Evolutionary conservation across 2,888 invertebrate genomes (phyloP).

Genomic region (Thalpophila matura): DNA sequence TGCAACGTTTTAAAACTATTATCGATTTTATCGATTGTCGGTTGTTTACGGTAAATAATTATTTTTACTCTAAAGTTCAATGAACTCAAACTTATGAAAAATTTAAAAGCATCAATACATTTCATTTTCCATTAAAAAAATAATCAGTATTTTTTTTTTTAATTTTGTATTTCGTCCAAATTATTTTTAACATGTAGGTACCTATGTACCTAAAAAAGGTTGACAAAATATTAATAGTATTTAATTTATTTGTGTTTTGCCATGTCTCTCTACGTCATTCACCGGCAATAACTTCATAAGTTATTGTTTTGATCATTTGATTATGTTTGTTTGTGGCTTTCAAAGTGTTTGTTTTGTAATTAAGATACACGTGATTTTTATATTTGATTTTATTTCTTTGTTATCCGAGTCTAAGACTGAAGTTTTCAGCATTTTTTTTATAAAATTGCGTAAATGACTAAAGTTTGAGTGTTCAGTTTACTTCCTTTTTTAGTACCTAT

Average conservation of each 20-base stretch:
- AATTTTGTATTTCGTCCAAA: no score
- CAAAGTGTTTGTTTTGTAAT: background rate
- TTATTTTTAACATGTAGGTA: no score
- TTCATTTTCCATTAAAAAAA: no score
- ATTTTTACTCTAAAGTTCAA: constrained; percentile 27
- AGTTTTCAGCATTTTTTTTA: background rate
- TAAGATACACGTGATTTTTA: background rate
- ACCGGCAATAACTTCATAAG: background rate
- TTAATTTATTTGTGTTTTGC: constrained; percentile 7
- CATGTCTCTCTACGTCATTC: background rate
- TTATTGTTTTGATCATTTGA: constrained; percentile 47
- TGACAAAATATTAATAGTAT: background rate
- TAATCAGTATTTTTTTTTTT: no score
- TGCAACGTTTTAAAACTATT: constrained; percentile 12
- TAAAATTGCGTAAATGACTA: constrained; percentile 26
- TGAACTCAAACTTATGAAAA: background rate
- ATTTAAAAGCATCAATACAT: no score
- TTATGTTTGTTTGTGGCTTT: background rate
- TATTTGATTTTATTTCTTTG: background rate
- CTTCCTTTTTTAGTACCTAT: no score
- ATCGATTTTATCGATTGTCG: constrained; percentile 37
- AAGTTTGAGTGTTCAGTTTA: no score
- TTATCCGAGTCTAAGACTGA: background rate
- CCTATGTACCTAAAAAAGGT: no score
- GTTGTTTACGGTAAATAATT: constrained; percentile 56